phyloP scores from a whole-genome alignment of 2,113 vertebrate species.

The Tyto alba region DNA sequence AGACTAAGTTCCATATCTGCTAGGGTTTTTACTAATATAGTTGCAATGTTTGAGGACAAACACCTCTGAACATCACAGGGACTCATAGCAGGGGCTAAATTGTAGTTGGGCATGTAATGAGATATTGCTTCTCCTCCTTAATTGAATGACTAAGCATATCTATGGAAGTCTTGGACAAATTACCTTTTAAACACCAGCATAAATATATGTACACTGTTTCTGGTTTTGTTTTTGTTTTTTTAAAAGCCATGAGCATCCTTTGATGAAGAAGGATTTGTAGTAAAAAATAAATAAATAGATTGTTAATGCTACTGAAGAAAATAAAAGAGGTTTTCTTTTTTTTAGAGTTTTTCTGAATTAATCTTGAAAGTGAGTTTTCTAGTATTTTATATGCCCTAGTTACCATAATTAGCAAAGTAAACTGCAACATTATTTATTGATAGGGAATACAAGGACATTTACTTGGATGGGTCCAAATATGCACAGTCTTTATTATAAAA shows the following conservation, averaged over 20 bases:
- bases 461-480: neutral
- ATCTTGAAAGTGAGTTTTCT: neutral
- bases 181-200: neutral
- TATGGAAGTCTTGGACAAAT: neutral
- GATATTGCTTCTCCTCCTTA: neutral
- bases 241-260: neutral
- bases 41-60: neutral
- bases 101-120: neutral
- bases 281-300: neutral
- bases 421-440: neutral
- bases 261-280: neutral
- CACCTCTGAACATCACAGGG: neutral
- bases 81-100: neutral
- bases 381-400: neutral
- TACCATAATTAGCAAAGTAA: neutral
- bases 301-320: neutral
- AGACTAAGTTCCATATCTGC: neutral
- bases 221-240: neutral
- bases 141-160: neutral
- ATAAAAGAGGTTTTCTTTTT: neutral
- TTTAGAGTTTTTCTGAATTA: neutral
- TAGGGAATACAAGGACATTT: neutral
- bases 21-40: neutral
- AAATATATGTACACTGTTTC: neutral
- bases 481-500: neutral